phyloP scores from a whole-genome alignment of 2,113 vertebrate genomes.

The Atherinomorus stipes region DNA sequence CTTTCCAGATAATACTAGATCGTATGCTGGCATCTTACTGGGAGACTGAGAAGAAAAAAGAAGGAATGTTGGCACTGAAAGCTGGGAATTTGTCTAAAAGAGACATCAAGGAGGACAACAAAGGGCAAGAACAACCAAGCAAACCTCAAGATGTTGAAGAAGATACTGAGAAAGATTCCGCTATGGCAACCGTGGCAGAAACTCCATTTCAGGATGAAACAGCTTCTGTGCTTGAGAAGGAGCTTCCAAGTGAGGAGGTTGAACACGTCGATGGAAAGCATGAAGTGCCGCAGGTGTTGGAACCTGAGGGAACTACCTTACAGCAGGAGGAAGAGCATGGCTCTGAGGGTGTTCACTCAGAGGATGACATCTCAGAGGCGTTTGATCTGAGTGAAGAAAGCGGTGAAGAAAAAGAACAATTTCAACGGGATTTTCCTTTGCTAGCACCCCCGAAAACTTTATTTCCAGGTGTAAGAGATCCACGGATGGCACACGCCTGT shows the following conservation, averaged over 20 bases:
- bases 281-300: slow-evolving; percentile 23
- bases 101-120: slow-evolving; percentile 16
- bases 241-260: slow-evolving; percentile 8
- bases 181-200: background rate
- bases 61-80: slow-evolving; percentile 31
- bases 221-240: slow-evolving; percentile 22
- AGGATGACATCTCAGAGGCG: slow-evolving; percentile 49
- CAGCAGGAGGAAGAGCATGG: slow-evolving; percentile 33
- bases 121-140: slow-evolving; percentile 9
- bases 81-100: slow-evolving; percentile 46
- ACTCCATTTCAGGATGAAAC: background rate
- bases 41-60: slow-evolving; percentile 76
- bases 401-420: slow-evolving; percentile 41
- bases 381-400: slow-evolving; percentile 63
- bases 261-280: slow-evolving; percentile 29
- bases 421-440: slow-evolving; percentile 35
- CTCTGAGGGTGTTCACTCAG: slow-evolving; percentile 44
- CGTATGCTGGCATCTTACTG: slow-evolving; percentile 88
- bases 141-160: slow-evolving; percentile 2
- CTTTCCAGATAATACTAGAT: slow-evolving; percentile 95
- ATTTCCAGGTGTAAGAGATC: slow-evolving; percentile 45
- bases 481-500: slow-evolving; percentile 22
- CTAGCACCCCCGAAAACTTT: slow-evolving; percentile 40
- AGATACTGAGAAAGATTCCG: slow-evolving; percentile 36
- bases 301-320: slow-evolving; percentile 7